A percentile compares a stretch with the other conserved stretches of the same genome.
Conservation (phyloP, 2,113 vertebrate genomes). For the Melospiza georgiana region DNA sequence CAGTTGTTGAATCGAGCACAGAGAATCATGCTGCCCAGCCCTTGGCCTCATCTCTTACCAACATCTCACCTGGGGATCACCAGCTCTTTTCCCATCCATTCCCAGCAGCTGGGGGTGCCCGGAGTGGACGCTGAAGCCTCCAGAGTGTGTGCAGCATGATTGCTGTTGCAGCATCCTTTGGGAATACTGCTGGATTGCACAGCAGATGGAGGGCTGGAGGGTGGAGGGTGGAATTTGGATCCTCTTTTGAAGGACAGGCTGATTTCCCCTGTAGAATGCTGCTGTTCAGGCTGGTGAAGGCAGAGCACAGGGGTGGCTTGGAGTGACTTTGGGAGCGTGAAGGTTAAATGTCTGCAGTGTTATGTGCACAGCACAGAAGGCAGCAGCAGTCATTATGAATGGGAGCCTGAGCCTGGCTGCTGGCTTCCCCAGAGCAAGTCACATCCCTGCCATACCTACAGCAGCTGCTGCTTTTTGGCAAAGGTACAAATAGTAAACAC, state of each 20-base stretch:
- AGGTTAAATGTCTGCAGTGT: neutral
- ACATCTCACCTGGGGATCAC: neutral
- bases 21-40: neutral
- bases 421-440: neutral
- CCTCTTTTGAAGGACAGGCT: neutral
- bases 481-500: neutral
- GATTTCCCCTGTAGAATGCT: neutral
- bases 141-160: neutral
- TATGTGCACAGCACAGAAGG: rapidly evolving
- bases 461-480: constrained; percentile 37
- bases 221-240: neutral
- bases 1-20: neutral
- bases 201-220: neutral
- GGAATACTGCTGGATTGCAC: neutral
- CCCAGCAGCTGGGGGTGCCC: neutral
- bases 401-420: neutral
- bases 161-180: neutral
- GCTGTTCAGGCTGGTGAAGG: neutral
- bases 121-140: neutral
- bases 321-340: neutral
- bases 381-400: neutral
- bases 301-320: neutral
- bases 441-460: neutral
- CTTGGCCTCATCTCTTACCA: neutral
- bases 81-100: neutral